These are phyloP conservation scores for Phataginus tricuspis DNA, from an alignment of 2,797 vertebrate species.

Conservation along the genomic window DNA sequence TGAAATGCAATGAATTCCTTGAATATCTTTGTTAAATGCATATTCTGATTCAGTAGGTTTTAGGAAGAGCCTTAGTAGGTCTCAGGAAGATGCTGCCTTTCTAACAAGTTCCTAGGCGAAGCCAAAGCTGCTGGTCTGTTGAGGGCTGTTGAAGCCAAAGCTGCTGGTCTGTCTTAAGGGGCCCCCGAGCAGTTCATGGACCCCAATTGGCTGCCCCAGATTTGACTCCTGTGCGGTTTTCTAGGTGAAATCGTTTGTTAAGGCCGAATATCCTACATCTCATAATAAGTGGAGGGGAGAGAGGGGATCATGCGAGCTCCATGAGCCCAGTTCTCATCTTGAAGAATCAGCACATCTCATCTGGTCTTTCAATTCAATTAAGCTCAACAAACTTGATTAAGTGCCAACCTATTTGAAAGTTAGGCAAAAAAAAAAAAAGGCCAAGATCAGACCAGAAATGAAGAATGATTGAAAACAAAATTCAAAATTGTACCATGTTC, in stretches of 20 bases:
- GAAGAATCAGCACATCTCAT: neutral
- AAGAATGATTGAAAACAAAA: slow-evolving; percentile 51
- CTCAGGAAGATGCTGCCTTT: neutral
- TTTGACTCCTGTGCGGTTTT: neutral
- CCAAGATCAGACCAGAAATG: neutral
- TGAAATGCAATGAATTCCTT: neutral
- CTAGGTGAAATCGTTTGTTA: neutral
- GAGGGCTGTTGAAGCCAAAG: too few species aligned
- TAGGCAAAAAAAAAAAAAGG: neutral
- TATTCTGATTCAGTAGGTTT: neutral
- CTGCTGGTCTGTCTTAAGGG: too few species aligned
- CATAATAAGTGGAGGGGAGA: neutral
- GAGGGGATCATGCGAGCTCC: accelerated
- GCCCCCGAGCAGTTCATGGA: neutral
- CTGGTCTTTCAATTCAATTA: slow-evolving; percentile 28
- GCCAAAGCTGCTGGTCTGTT: too few species aligned
- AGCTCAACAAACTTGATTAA: slow-evolving; percentile 8
- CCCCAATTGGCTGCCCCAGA: neutral
- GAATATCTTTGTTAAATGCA: neutral
- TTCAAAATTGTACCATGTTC: neutral
- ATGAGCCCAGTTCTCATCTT: neutral
- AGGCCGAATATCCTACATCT: neutral
- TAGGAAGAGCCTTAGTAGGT: neutral
- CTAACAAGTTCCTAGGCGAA: neutral
- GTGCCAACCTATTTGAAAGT: neutral